Conservation (phyloP, 2,797 vertebrate genomes). For the Pipistrellus pipistrellus region DNA sequence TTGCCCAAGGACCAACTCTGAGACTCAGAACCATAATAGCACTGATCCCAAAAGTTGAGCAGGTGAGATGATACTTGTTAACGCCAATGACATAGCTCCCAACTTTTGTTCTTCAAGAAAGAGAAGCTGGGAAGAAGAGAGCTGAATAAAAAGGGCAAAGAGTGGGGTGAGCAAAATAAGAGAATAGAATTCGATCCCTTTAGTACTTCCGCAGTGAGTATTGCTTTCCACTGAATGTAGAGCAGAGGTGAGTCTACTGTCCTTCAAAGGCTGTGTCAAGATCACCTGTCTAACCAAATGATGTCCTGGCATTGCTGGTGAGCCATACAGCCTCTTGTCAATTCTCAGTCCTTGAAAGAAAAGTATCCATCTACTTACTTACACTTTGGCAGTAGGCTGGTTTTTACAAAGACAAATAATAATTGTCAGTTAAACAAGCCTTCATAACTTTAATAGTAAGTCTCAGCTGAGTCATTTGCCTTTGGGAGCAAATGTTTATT, state of each 20-base stretch:
- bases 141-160: not conserved
- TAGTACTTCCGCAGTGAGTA: not conserved
- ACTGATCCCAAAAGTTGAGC: not conserved
- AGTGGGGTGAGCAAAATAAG: not conserved
- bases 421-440: slow-evolving; percentile 37
- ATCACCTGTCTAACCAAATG: slow-evolving; percentile 23
- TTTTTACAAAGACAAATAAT: slow-evolving; percentile 60
- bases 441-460: slow-evolving; percentile 22
- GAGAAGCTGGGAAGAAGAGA: not conserved
- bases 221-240: not conserved
- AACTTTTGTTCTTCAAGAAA: slow-evolving; percentile 50
- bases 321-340: slow-evolving; percentile 36
- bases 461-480: slow-evolving; percentile 36
- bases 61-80: slow-evolving; percentile 17
- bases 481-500: slow-evolving; percentile 36
- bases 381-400: slow-evolving; percentile 45
- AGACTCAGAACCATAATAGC: not conserved
- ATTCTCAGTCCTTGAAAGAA: slow-evolving; percentile 53
- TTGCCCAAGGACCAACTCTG: slow-evolving; percentile 48
- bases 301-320: not conserved
- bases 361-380: slow-evolving; percentile 48
- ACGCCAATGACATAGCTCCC: slow-evolving; percentile 10
- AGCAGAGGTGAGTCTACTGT: not conserved
- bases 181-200: not conserved
- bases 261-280: not conserved